A percentile compares a stretch with the other conserved stretches of the same genome.
Conservation (phyloP, 2,888 invertebrate species). For the Adineta ricciae region DNA sequence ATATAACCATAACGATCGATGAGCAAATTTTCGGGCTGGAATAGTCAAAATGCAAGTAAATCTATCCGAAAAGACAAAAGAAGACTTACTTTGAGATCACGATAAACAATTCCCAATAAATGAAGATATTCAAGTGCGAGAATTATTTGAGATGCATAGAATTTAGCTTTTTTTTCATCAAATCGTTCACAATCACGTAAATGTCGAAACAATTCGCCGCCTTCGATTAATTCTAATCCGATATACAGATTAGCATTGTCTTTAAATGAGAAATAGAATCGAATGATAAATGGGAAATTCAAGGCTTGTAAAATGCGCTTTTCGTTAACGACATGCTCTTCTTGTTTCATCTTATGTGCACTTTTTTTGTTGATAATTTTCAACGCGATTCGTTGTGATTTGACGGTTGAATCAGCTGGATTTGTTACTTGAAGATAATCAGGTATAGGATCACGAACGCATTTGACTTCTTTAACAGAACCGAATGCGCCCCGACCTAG, state of each 20-base stretch:
- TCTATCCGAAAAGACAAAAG: neutral
- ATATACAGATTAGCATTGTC: slow-evolving; percentile 33
- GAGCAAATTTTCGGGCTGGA: slow-evolving; percentile 31
- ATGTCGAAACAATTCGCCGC: slow-evolving; percentile 34
- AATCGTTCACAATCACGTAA: slow-evolving; percentile 29
- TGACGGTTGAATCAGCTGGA: neutral
- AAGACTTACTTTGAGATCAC: slow-evolving; percentile 24
- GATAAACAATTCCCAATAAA: slow-evolving; percentile 29
- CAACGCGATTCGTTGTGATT: slow-evolving; percentile 25
- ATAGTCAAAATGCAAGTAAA: too few relatives aligned
- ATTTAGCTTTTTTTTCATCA: slow-evolving; percentile 30
- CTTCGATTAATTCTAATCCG: slow-evolving; percentile 27
- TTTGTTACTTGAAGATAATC: neutral
- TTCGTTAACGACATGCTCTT: slow-evolving; percentile 32
- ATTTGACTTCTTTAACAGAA: slow-evolving; percentile 20
- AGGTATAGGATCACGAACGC: neutral
- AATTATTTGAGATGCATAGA: slow-evolving; percentile 32
- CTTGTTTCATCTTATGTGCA: slow-evolving; percentile 34
- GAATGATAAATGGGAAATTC: slow-evolving; percentile 33
- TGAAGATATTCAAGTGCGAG: slow-evolving; percentile 33
- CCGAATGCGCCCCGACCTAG: slow-evolving; percentile 16
- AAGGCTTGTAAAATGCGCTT: slow-evolving; percentile 29
- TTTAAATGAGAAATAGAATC: slow-evolving; percentile 27
- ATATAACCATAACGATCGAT: slow-evolving; percentile 32
- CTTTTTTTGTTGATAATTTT: slow-evolving; percentile 33